These are phyloP conservation scores for Fragum whitleyi DNA, from an alignment of 2,888 invertebrate genomes.

Conservation along the genomic window DNA sequence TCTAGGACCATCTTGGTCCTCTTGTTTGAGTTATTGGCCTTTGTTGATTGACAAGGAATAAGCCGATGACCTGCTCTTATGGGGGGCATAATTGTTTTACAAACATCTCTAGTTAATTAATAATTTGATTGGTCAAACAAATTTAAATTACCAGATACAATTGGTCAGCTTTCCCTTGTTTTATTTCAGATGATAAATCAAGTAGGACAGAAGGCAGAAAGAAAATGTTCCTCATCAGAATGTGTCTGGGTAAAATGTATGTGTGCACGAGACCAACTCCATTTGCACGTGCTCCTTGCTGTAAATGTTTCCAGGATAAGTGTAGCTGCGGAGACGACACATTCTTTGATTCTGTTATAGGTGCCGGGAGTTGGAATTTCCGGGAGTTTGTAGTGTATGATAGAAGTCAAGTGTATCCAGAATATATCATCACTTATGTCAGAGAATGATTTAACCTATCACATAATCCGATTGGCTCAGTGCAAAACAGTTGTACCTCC, in stretches of 20 bases:
- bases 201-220: slow-evolving; percentile 48
- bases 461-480: no score
- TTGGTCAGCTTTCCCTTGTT: no score
- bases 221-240: slow-evolving; percentile 69
- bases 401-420: slow-evolving; percentile 70
- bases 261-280: slow-evolving; percentile 28
- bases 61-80: no score
- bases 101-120: no score
- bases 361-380: slow-evolving; percentile 68
- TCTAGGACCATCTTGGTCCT: no score
- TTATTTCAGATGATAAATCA: slow-evolving; percentile 55
- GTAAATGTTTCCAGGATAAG: slow-evolving; percentile 52
- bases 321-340: slow-evolving; percentile 51
- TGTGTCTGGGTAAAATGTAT: slow-evolving; percentile 64
- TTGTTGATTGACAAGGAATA: no score
- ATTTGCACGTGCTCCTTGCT: slow-evolving; percentile 64
- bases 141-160: no score
- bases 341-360: slow-evolving; percentile 66
- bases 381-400: slow-evolving; percentile 75
- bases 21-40: no score
- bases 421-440: slow-evolving; percentile 69
- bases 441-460: slow-evolving; percentile 23
- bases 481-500: no score
- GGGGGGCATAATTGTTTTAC: no score
- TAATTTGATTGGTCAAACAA: no score